A percentile compares a stretch with the other conserved stretches of the same genome.
phyloP scores from a whole-genome alignment of 2,113 vertebrate species.

The Malurus elegans region DNA sequence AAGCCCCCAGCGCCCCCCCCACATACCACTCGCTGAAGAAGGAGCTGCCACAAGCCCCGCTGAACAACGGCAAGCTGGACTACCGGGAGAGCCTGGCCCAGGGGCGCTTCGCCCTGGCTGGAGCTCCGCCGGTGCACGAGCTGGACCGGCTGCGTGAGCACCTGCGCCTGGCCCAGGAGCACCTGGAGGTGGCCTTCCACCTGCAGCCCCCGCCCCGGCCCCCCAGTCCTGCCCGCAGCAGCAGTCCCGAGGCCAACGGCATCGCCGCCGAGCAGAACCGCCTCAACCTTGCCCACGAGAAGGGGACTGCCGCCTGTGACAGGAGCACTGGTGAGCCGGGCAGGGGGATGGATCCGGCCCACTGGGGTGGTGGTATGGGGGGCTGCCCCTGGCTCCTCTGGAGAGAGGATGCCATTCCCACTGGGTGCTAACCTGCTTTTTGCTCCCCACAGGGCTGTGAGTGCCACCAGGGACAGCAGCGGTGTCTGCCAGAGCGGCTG shows the following conservation, averaged over 20 bases:
- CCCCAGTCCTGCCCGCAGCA: slow-evolving; percentile 79
- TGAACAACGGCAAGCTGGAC: slow-evolving; percentile 53
- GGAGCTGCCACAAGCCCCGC: slow-evolving; percentile 58
- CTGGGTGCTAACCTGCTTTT: not conserved
- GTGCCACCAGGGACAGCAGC: not conserved
- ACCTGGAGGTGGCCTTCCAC: slow-evolving; percentile 84
- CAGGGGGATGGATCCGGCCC: fast-evolving
- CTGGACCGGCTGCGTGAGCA: slow-evolving; percentile 80
- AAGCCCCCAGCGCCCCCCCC: slow-evolving; percentile 73
- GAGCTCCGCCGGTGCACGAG: slow-evolving; percentile 60
- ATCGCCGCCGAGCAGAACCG: slow-evolving; percentile 84
- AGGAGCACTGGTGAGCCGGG: slow-evolving; percentile 46
- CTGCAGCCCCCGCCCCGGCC: slow-evolving; percentile 11
- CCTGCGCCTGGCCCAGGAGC: slow-evolving; percentile 84
- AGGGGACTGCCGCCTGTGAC: slow-evolving; percentile 72
- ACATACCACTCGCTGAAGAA: slow-evolving; percentile 82
- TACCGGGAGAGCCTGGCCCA: slow-evolving; percentile 69
- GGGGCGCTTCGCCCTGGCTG: slow-evolving; percentile 57
- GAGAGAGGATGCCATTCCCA: not conserved
- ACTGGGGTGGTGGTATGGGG: not conserved
- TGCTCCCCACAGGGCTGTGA: slow-evolving; percentile 44
- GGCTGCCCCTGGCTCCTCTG: not conserved
- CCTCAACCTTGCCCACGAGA: slow-evolving; percentile 86
- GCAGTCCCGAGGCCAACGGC: slow-evolving; percentile 82
- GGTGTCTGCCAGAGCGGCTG: not conserved